A percentile compares a stretch with the other conserved stretches of the same genome.
These are phyloP conservation scores for Leiothrix lutea DNA, from an alignment of 2,113 vertebrate genomes.

Conservation along the genomic window DNA sequence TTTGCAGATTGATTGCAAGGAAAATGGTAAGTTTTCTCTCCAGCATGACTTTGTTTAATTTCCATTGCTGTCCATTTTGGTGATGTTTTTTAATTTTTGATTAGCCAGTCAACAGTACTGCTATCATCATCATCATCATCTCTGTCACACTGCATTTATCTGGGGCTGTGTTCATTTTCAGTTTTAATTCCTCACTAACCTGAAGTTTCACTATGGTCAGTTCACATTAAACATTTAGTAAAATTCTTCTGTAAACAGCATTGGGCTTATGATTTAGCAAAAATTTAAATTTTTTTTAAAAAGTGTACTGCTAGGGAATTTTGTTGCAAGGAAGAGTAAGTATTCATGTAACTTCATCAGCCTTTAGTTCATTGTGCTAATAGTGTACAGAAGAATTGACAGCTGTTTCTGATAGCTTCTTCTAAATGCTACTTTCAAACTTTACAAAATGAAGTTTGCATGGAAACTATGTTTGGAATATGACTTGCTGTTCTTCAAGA, in stretches of 20 bases:
- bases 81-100: not conserved
- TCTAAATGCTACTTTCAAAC: not conserved
- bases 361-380: not conserved
- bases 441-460: not conserved
- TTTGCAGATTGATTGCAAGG: not conserved
- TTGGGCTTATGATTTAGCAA: not conserved
- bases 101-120: not conserved
- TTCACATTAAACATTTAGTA: not conserved
- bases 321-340: not conserved
- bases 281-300: not conserved
- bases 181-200: not conserved
- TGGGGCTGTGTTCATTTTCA: not conserved
- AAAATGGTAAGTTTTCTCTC: constrained; percentile 48
- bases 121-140: not conserved
- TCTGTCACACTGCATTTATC: not conserved
- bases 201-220: not conserved
- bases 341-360: not conserved
- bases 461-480: not conserved
- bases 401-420: not conserved
- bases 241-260: not conserved
- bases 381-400: not conserved
- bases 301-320: not conserved
- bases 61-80: not conserved
- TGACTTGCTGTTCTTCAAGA: not conserved
- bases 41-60: not conserved